A percentile compares a stretch with the other conserved stretches of the same genome.
phyloP scores from a whole-genome alignment of 1,140 invertebrate genomes.

The Aphaenogaster rudis region DNA sequence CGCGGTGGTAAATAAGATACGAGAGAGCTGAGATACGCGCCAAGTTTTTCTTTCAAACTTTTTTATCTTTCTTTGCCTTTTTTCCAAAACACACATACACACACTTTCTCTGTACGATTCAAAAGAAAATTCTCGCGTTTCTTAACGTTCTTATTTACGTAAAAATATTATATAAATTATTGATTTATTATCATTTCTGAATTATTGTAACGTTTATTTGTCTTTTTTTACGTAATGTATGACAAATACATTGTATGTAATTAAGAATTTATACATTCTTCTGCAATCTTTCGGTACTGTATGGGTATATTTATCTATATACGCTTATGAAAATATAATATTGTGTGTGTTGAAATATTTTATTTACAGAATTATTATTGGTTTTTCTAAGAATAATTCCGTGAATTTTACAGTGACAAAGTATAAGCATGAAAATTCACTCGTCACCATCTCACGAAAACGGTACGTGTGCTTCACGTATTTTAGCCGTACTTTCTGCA shows the following conservation, averaged over 20 bases:
- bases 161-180: not conserved
- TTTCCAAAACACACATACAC: not conserved
- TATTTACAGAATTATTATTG: not conserved
- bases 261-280: not conserved
- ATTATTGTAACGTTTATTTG: not conserved
- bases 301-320: not conserved
- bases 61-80: not conserved
- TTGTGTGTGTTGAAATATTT: not conserved
- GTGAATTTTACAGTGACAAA: not conserved
- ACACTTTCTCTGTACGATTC: not conserved
- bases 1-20: constrained; percentile 36
- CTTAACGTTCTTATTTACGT: not conserved
- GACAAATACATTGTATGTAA: not conserved
- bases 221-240: not conserved
- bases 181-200: not conserved
- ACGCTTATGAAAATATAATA: not conserved
- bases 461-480: not conserved
- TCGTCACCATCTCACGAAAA: not conserved
- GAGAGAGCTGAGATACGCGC: not conserved
- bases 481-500: constrained; percentile 13
- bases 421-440: constrained; percentile 23
- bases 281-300: no score
- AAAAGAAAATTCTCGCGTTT: constrained; percentile 15
- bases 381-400: not conserved
- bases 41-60: constrained; percentile 13